These are phyloP conservation scores for Solenopsis invicta DNA, from an alignment of 1,140 invertebrate species.

Conservation along the genomic window DNA sequence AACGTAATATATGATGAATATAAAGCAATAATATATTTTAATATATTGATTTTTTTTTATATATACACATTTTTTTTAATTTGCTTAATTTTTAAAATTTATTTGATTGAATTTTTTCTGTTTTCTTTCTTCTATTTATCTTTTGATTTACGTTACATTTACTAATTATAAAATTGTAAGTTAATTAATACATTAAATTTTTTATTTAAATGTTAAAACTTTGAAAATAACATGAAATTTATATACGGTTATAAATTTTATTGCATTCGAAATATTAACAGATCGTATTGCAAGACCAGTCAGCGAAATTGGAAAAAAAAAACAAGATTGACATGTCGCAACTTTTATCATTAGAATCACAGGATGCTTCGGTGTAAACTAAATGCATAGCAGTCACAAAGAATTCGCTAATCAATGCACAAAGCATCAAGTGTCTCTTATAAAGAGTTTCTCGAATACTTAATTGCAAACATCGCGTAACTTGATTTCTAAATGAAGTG, in stretches of 20 bases:
- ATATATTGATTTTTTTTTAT: background rate
- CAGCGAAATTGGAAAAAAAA: slow-evolving; percentile 31
- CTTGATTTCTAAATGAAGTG: slow-evolving; percentile 23
- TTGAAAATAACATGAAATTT: background rate
- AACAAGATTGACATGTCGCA: slow-evolving; percentile 3
- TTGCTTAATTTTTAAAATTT: no score
- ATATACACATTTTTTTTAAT: no score
- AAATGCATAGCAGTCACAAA: slow-evolving; percentile 28
- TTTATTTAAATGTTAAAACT: background rate
- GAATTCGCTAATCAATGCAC: slow-evolving; percentile 48
- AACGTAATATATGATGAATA: background rate
- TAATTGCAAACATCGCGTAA: slow-evolving; percentile 40
- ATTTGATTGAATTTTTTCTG: no score
- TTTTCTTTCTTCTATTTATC: background rate
- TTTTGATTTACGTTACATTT: background rate
- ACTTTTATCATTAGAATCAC: slow-evolving; percentile 65
- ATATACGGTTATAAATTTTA: background rate
- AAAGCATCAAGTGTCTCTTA: background rate
- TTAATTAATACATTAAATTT: background rate
- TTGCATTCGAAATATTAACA: background rate
- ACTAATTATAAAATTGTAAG: no score
- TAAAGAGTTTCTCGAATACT: slow-evolving; percentile 17
- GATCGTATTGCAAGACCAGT: background rate
- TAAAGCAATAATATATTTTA: background rate
- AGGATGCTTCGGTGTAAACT: slow-evolving; percentile 29